Percentiles rank a stretch among this genome's conserved stretches.
These are phyloP conservation scores for Harpegnathos saltator DNA, from an alignment of 1,140 invertebrate genomes.

Conservation along the genomic window DNA sequence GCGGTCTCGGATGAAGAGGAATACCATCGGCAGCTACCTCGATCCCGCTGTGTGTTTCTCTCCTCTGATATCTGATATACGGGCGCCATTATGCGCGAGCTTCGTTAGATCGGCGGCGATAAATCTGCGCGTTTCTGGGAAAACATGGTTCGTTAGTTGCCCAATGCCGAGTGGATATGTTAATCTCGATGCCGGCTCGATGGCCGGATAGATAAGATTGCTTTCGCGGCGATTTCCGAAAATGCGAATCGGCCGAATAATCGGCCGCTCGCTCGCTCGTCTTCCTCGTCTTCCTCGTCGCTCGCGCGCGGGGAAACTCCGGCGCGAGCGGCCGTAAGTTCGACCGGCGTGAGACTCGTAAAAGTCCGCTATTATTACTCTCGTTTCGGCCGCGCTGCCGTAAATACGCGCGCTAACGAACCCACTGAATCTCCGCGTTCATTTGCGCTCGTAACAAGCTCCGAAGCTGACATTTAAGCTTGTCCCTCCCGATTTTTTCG, in stretches of 20 bases:
- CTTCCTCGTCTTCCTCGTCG: neutral
- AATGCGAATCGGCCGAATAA: neutral
- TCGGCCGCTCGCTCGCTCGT: too few species aligned
- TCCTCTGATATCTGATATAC: neutral
- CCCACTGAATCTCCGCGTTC: slow-evolving; percentile 45
- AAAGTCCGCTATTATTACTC: slow-evolving; percentile 59
- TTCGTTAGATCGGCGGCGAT: neutral
- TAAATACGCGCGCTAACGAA: slow-evolving; percentile 58
- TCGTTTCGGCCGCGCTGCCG: slow-evolving; percentile 31
- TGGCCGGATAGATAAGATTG: neutral
- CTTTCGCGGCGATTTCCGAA: neutral
- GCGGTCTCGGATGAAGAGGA: slow-evolving; percentile 11
- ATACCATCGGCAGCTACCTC: too few species aligned
- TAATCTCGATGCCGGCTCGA: neutral
- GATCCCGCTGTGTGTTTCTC: neutral
- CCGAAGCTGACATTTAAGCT: slow-evolving; percentile 57
- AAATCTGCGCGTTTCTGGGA: neutral
- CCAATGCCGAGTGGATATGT: neutral
- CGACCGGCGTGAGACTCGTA: slow-evolving; percentile 42
- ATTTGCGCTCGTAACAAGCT: slow-evolving; percentile 46
- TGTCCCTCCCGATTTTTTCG: slow-evolving; percentile 54
- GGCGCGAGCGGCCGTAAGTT: too few species aligned
- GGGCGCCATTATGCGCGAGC: neutral
- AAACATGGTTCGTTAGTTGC: neutral
- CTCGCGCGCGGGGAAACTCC: too few species aligned